A percentile compares a stretch with the other conserved stretches of the same genome.
Evolutionary conservation across 2,888 invertebrate genomes (phyloP).

Genomic region (Sicus ferrugineus): DNA sequence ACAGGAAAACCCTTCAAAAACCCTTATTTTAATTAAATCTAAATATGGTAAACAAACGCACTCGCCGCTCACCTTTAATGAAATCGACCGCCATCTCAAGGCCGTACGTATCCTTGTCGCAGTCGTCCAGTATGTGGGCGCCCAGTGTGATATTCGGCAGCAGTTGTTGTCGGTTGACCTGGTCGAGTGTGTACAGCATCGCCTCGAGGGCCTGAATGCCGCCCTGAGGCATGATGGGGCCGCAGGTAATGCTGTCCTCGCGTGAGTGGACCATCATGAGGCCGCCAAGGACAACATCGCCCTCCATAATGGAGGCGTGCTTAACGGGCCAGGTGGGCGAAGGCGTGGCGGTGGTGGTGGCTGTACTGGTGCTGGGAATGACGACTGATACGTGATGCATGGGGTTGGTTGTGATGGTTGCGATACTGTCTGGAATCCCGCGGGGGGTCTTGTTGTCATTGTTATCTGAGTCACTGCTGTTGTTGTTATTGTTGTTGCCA

Average conservation of each 20-base stretch:
- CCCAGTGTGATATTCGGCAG: constrained; percentile 83
- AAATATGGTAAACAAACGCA: too few relatives aligned
- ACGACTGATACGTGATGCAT: not conserved
- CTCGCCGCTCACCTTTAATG: constrained; percentile 92
- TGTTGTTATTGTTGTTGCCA: constrained; percentile 23
- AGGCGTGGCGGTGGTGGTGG: constrained; percentile 37
- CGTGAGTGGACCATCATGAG: constrained; percentile 96
- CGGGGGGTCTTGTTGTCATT: not conserved
- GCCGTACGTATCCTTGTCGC: constrained; percentile 95
- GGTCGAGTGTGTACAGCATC: constrained; percentile 90
- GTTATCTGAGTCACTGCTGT: constrained; percentile 27
- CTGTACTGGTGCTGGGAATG: not conserved
- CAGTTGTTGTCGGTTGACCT: constrained; percentile 73
- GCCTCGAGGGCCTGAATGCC: constrained; percentile 88
- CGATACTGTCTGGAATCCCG: not conserved
- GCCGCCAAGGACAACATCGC: constrained; percentile 87
- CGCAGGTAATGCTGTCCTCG: constrained; percentile 86
- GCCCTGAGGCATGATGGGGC: constrained; percentile 94
- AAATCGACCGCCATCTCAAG: constrained; percentile 96
- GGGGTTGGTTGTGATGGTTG: not conserved
- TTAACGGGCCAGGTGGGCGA: constrained; percentile 78
- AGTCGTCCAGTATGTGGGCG: constrained; percentile 90
- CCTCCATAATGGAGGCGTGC: constrained; percentile 85
- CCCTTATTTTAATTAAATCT: too few relatives aligned
- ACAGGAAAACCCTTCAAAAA: too few relatives aligned